Base-by-base conservation (phyloP, 2,113 vertebrate genomes). In the Hylia prasina region DNA sequence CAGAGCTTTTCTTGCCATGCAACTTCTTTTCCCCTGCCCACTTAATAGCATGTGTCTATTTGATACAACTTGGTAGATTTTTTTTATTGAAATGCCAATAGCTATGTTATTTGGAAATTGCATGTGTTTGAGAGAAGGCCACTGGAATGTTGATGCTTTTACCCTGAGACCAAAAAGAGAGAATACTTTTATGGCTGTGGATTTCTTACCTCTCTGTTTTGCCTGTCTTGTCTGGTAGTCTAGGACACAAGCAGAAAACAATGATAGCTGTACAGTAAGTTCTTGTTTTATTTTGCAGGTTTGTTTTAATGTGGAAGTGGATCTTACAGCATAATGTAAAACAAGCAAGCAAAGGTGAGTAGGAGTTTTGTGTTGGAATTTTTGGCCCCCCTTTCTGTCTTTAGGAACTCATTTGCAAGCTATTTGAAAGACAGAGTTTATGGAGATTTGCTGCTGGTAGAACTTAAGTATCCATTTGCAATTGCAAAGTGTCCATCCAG, bases 281-380 rank as follows among this genome's bases (percentile, higher is more conserved):
- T 93, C 56, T 83, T 92, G 18, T 79, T 95, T 86, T 94, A 44
- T 96, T 87, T 98, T 98, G 73, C 95, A 98, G 98, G 90, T 95
- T 96, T 97, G 86, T 95, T 96, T 97, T 97, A 94, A 90, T 92
- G 95, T 96, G 78, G 95, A 97, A 97, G 97, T 87, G 94, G 94
- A 97, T 97, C 88, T 97, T 94, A 14, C 77, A 97, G 93, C 95
- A 80, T 97, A 94, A 97, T 97, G 96, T 97, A 98, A 94, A 86
- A 95, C 96, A 91, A 77, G 81, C 86, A 94, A 90, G 84, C 84
- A 87, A 95, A 96, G 97, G 98, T 98, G 93, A 97, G 98, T 96
- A 94, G 33, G 42, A 76, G n/a, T 71, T 92, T 47, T 42, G 8
- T 25, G 10, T 18, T 86, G 47, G 28, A 20, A 24, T 47, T 53